These are phyloP conservation scores for Melanogrammus aeglefinus DNA, from an alignment of 2,797 vertebrate species.

Conservation along the genomic window DNA sequence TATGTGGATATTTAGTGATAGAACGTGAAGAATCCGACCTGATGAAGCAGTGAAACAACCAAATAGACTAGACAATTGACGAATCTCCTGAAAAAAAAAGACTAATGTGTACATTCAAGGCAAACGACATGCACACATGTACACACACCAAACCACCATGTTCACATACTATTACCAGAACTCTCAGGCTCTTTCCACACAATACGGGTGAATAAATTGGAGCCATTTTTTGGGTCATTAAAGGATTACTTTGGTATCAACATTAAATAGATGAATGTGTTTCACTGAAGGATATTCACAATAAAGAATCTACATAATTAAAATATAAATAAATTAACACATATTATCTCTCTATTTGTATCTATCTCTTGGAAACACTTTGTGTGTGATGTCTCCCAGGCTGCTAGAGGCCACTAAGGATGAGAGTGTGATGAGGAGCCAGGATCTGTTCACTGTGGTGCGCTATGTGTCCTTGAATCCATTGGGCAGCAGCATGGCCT, in stretches of 20 bases:
- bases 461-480: slow-evolving; percentile 86
- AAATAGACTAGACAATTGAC: not conserved
- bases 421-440: slow-evolving; percentile 81
- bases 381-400: slow-evolving; percentile 48
- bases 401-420: slow-evolving; percentile 76
- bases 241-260: not conserved
- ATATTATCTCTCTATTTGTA: not conserved
- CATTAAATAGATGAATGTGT: not conserved
- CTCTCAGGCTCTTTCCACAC: not conserved
- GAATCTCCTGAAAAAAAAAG: not conserved
- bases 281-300: not conserved
- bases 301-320: not conserved
- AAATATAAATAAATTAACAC: not conserved
- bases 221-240: not conserved
- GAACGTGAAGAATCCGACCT: not conserved
- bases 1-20: not conserved
- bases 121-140: not conserved
- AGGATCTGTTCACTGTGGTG: slow-evolving; percentile 91
- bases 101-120: not conserved
- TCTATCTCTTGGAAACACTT: not conserved
- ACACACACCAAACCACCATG: not conserved
- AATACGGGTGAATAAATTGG: not conserved
- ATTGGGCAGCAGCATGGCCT: slow-evolving; percentile 87
- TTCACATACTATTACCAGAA: not conserved
- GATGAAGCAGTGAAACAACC: too few species aligned